Evolutionary conservation across 2,113 vertebrate genomes (phyloP).

Genomic region (Odocoileus hemionus): DNA sequence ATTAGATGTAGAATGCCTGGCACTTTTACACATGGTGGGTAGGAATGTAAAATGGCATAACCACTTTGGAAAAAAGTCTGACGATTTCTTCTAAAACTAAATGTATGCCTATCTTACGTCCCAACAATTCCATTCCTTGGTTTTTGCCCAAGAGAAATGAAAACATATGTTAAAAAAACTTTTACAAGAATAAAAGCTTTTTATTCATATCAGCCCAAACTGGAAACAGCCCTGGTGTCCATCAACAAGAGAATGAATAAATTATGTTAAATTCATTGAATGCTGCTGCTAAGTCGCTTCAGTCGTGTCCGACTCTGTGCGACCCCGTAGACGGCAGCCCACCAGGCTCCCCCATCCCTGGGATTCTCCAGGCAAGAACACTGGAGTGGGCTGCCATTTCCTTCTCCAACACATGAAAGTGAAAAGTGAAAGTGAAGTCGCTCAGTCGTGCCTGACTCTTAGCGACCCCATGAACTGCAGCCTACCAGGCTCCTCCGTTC

Average conservation of each 20-base stretch:
- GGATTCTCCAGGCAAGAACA: no score
- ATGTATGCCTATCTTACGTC: background rate
- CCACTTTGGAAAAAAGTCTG: background rate
- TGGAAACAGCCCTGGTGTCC: background rate
- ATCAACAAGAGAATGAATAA: background rate
- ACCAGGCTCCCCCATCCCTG: no score
- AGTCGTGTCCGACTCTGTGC: no score
- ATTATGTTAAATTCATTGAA: background rate
- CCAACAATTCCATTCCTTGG: background rate
- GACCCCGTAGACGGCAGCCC: no score
- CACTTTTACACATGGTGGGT: background rate
- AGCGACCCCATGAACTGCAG: no score
- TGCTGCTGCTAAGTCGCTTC: no score
- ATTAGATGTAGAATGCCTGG: background rate
- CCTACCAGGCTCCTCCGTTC: no score
- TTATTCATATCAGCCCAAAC: background rate
- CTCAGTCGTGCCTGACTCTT: no score
- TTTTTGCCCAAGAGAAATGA: background rate
- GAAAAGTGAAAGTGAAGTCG: no score
- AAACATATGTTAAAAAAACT: background rate
- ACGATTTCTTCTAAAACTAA: background rate
- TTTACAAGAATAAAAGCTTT: background rate
- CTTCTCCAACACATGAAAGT: no score
- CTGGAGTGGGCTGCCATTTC: no score
- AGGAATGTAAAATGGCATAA: background rate